These are phyloP conservation scores for Epinephelus coioides DNA, from an alignment of 2,797 vertebrate species.

Conservation along the genomic window DNA sequence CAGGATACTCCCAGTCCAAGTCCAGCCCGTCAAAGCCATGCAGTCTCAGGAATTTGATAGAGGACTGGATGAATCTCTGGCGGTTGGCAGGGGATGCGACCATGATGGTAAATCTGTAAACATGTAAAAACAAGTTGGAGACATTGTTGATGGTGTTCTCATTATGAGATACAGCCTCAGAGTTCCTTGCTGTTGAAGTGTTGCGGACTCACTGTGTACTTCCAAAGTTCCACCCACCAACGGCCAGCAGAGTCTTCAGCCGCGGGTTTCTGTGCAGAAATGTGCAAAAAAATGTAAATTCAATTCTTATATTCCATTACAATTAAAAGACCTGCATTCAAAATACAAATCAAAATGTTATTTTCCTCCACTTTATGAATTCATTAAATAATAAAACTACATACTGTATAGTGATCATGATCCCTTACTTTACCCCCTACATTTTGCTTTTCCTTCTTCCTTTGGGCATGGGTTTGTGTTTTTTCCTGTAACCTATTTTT, in stretches of 20 bases:
- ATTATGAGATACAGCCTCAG: not conserved
- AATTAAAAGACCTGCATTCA: not conserved
- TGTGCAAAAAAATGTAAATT: not conserved
- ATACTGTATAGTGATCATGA: not conserved
- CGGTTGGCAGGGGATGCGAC: slow-evolving; percentile 76
- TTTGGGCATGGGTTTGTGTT: not conserved
- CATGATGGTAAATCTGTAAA: slow-evolving; percentile 85
- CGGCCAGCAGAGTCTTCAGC: slow-evolving; percentile 87
- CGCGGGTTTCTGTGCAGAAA: slow-evolving; percentile 79
- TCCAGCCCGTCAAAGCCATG: slow-evolving; percentile 88
- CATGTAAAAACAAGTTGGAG: not conserved
- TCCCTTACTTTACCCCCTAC: too few relatives aligned
- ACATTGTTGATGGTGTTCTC: not conserved
- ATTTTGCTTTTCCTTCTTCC: not conserved
- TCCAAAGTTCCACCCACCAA: slow-evolving; percentile 90
- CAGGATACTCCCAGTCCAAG: slow-evolving; percentile 90
- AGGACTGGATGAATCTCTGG: slow-evolving; percentile 85
- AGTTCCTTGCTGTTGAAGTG: not conserved
- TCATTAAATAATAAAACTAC: not conserved
- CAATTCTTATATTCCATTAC: not conserved
- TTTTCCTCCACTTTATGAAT: not conserved
- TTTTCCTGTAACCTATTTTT: not conserved
- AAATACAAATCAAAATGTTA: not conserved
- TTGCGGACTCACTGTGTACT: slow-evolving; percentile 78
- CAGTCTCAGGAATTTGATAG: slow-evolving; percentile 80